Evolutionary conservation across 64 coral and sea anemone genomes (phyloP).

Genomic region (Montipora capricornis): DNA sequence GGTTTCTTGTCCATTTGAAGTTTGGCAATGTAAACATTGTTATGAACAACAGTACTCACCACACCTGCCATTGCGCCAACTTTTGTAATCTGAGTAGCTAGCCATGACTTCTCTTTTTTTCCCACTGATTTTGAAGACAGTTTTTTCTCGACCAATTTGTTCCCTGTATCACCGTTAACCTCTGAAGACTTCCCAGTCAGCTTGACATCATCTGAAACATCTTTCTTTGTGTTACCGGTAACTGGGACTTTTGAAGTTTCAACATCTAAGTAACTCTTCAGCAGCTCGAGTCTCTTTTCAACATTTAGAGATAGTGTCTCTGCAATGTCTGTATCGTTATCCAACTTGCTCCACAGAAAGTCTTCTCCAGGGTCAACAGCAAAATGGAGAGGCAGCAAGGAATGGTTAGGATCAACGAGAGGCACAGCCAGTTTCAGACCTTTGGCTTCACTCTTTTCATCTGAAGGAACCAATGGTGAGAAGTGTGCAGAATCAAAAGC

Average conservation of each 20-base stretch:
- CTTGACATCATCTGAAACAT: slow-evolving; percentile 13
- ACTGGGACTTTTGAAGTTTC: slow-evolving; percentile 59
- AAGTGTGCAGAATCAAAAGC: slow-evolving; percentile 96
- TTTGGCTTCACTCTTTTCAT: slow-evolving; percentile 55
- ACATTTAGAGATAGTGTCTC: slow-evolving; percentile 51
- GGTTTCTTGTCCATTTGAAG: slow-evolving; percentile 88
- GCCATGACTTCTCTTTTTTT: slow-evolving; percentile 79
- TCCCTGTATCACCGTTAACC: neutral
- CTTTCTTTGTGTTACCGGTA: slow-evolving; percentile 56
- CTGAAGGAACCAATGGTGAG: slow-evolving; percentile 80
- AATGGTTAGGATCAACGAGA: slow-evolving; percentile 75
- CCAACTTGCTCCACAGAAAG: slow-evolving; percentile 75
- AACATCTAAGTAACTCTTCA: slow-evolving; percentile 88
- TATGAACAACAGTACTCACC: slow-evolving; percentile 45
- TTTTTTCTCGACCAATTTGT: slow-evolving; percentile 9
- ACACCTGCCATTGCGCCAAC: slow-evolving; percentile 73
- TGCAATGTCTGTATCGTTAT: slow-evolving; percentile 36
- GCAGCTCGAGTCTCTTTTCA: slow-evolving; percentile 66
- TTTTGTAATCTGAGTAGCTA: slow-evolving; percentile 72
- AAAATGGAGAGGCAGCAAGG: slow-evolving; percentile 86
- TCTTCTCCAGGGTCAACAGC: slow-evolving; percentile 74
- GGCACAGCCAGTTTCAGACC: slow-evolving; percentile 72
- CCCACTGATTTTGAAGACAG: slow-evolving; percentile 41
- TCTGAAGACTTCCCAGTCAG: slow-evolving; percentile 41
- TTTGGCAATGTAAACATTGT: slow-evolving; percentile 70